Percentiles rank a stretch among this genome's conserved stretches.
These are phyloP conservation scores for Triops longicaudatus DNA, from an alignment of 1,140 invertebrate species.

Conservation along the genomic window DNA sequence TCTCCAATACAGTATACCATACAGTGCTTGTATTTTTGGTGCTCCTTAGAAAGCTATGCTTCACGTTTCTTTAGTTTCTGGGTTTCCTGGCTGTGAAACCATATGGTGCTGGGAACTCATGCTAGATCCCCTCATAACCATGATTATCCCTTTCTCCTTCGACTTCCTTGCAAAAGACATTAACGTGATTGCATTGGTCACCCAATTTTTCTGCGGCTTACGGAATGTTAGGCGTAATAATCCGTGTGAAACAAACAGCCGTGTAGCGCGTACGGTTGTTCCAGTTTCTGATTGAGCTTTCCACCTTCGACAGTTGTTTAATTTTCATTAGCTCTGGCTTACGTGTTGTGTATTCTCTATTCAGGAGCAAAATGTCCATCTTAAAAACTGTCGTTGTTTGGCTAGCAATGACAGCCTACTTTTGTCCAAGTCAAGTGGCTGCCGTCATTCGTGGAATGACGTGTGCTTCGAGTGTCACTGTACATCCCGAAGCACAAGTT, in stretches of 20 bases:
- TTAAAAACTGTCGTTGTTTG: background rate
- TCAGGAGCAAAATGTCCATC: background rate
- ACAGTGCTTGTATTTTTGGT: background rate
- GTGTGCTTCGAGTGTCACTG: background rate
- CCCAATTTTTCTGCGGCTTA: background rate
- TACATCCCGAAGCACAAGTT: background rate
- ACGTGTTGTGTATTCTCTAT: background rate
- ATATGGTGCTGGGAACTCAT: background rate
- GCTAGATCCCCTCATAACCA: background rate
- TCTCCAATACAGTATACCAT: background rate
- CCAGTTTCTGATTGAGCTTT: no score
- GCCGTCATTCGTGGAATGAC: background rate
- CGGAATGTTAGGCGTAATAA: background rate
- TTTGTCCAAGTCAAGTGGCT: background rate
- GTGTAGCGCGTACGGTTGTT: background rate
- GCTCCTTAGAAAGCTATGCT: background rate
- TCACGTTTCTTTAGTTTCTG: background rate
- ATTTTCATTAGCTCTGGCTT: background rate
- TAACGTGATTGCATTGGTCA: background rate
- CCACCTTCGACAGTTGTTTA: background rate
- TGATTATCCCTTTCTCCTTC: background rate
- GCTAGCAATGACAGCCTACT: background rate
- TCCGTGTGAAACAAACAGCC: background rate
- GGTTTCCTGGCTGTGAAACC: background rate
- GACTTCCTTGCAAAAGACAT: slow-evolving; percentile 1